Conservation (phyloP, 2,113 vertebrate species). For the Emydura subglobosa region DNA sequence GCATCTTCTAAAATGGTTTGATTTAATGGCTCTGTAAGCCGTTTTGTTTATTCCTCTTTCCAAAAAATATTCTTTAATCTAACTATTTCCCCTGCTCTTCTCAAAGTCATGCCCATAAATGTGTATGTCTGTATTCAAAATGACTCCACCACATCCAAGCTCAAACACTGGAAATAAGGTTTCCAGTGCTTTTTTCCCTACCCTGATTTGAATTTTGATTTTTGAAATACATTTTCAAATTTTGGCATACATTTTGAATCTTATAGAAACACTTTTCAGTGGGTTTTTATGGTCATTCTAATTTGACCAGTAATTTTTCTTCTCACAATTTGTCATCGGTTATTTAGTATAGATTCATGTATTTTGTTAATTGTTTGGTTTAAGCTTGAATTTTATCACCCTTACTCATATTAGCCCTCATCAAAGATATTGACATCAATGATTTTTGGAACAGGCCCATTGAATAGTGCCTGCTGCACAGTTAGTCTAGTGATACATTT, state of each 20-base stretch:
- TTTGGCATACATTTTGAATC: not conserved
- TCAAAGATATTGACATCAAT: not conserved
- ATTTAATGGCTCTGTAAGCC: not conserved
- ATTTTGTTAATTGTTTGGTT: not conserved
- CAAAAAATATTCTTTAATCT: not conserved
- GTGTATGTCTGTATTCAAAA: not conserved
- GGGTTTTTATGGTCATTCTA: not conserved
- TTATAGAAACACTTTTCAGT: not conserved
- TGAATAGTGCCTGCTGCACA: not conserved
- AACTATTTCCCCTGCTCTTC: not conserved
- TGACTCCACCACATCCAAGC: not conserved
- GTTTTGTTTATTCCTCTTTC: not conserved
- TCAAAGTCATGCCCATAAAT: not conserved
- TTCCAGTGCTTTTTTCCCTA: not conserved
- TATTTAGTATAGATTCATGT: not conserved
- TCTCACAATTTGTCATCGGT: not conserved
- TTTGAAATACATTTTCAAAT: fast-evolving
- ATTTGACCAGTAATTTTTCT: not conserved
- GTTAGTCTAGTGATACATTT: not conserved
- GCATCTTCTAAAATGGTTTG: not conserved
- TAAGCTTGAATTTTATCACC: not conserved
- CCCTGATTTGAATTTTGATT: not conserved
- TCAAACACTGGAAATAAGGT: not conserved
- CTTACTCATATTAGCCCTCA: not conserved
- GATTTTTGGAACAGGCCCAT: not conserved